Evolutionary conservation across 2,888 invertebrate species (phyloP).

Genomic region (Sarcophaga rosellei): DNA sequence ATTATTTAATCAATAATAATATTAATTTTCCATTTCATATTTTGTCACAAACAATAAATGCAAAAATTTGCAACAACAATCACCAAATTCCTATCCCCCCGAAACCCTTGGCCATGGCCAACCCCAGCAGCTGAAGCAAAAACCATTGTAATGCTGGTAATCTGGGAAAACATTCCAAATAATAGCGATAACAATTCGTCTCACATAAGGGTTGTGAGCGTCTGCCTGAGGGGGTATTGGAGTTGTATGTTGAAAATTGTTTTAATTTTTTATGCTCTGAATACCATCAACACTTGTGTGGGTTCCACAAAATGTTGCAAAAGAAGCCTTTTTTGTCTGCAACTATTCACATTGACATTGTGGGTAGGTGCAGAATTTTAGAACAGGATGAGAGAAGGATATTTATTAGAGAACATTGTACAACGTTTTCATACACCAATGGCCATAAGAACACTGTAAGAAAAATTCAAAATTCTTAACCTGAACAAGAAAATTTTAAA

Average conservation of each 20-base stretch:
- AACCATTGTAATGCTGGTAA: conserved; percentile 42
- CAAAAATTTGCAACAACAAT: conserved; percentile 74
- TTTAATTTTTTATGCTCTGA: conserved; percentile 48
- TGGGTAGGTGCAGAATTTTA: conserved; percentile 1
- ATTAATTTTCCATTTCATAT: conserved; percentile 82
- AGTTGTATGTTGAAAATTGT: conserved; percentile 45
- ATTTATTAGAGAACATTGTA: not conserved
- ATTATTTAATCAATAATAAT: conserved; percentile 82
- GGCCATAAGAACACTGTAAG: not conserved
- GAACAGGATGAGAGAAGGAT: not conserved
- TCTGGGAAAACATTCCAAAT: conserved; percentile 21
- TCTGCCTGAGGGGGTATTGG: conserved; percentile 16
- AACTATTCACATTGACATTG: conserved; percentile 7
- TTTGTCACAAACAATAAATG: conserved; percentile 81
- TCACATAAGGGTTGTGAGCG: conserved; percentile 8
- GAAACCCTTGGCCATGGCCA: conserved; percentile 14
- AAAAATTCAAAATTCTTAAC: not conserved
- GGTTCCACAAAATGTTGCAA: conserved; percentile 24
- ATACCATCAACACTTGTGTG: conserved; percentile 44
- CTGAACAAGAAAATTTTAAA: too few relatives aligned
- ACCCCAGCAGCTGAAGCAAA: conserved; percentile 18
- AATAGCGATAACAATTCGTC: conserved; percentile 49
- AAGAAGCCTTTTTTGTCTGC: conserved; percentile 5
- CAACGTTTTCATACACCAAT: conserved; percentile 44
- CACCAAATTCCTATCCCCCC: not conserved